Percentiles rank a stretch among this genome's conserved stretches.
Conservation (phyloP, 2,113 vertebrate genomes). For the Eonycteris spelaea region DNA sequence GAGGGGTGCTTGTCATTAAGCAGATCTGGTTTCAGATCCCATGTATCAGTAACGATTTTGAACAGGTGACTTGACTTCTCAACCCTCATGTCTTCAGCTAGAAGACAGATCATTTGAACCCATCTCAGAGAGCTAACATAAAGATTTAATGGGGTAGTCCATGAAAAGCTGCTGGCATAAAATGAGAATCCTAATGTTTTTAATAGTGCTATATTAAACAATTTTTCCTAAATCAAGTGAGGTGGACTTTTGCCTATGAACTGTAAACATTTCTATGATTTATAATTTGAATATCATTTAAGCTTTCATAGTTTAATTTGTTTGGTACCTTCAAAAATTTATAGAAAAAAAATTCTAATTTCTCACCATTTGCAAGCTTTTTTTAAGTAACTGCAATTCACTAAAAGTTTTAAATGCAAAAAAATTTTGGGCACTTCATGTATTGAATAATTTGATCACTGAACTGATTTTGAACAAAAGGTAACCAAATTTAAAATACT, state of each 20-base stretch:
- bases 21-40: neutral
- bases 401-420: neutral
- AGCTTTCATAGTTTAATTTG: neutral
- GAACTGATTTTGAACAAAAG: neutral
- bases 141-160: neutral
- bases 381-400: neutral
- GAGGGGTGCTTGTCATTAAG: neutral
- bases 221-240: neutral
- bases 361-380: neutral
- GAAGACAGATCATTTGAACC: neutral
- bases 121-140: neutral
- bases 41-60: neutral
- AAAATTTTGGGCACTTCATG: neutral
- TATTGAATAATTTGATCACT: neutral
- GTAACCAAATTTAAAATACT: neutral
- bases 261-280: neutral
- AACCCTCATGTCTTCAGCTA: neutral
- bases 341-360: neutral
- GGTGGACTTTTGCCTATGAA: neutral
- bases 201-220: neutral
- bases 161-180: neutral
- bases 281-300: neutral
- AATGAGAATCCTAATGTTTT: neutral
- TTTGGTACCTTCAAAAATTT: neutral
- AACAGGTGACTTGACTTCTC: neutral